phyloP scores from a whole-genome alignment of 2,888 invertebrate species.

The Tromatobia lineatoria region DNA sequence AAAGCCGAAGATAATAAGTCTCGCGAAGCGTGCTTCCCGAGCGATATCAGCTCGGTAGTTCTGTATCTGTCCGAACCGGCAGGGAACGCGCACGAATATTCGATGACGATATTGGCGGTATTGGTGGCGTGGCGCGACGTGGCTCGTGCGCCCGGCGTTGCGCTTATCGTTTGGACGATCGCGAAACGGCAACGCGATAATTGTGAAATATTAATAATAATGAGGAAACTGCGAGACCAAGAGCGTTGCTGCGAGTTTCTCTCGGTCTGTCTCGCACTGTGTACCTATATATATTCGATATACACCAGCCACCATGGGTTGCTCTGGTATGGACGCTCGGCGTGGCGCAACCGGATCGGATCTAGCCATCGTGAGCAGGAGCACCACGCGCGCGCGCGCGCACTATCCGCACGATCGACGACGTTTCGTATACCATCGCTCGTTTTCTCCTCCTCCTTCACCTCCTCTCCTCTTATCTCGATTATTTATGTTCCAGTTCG shows the following conservation, averaged over 20 bases:
- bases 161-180: constrained; percentile 74
- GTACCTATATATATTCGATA: background rate
- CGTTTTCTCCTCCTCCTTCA: constrained; percentile 54
- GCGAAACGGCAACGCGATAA: constrained; percentile 76
- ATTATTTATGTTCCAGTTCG: constrained; percentile 77
- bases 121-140: constrained; percentile 22
- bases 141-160: constrained; percentile 44
- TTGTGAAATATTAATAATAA: constrained; percentile 82
- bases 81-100: constrained; percentile 44
- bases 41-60: constrained; percentile 50
- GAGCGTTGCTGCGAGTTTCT: constrained; percentile 21
- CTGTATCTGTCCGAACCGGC: constrained; percentile 40
- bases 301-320: constrained; percentile 6
- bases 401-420: constrained; percentile 67
- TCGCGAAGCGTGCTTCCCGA: constrained; percentile 64
- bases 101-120: constrained; percentile 38
- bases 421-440: constrained; percentile 65
- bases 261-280: constrained; percentile 1
- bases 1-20: constrained; percentile 52
- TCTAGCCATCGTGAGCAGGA: constrained; percentile 67
- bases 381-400: constrained; percentile 50
- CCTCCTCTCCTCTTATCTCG: constrained; percentile 72
- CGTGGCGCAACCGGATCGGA: constrained; percentile 73
- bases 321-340: constrained; percentile 45
- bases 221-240: constrained; percentile 74